Conservation (phyloP, 2,888 invertebrate species). For the Drosophila cognata region DNA sequence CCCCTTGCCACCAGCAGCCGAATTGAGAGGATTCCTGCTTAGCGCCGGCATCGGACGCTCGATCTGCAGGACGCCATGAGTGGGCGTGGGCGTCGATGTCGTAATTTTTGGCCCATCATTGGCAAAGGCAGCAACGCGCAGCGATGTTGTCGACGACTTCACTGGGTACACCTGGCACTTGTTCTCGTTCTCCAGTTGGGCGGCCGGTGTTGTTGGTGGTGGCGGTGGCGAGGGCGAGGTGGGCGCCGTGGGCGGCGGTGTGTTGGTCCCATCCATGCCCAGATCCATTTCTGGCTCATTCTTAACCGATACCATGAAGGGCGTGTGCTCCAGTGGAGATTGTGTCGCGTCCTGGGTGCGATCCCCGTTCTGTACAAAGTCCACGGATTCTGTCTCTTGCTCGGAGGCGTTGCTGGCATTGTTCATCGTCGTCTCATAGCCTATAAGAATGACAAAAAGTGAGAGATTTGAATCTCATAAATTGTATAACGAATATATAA, state of each 20-base stretch:
- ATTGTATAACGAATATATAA: neutral
- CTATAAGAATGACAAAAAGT: constrained; percentile 33
- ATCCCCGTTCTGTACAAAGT: constrained; percentile 29
- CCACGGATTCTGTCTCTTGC: constrained; percentile 57
- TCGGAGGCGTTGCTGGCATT: constrained; percentile 46
- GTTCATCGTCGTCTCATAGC: constrained; percentile 70
- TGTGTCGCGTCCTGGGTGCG: constrained; percentile 10
- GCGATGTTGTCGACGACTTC: constrained; percentile 17
- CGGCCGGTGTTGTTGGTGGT: neutral
- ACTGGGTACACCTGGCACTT: constrained; percentile 10
- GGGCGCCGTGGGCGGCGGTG: constrained; percentile 72
- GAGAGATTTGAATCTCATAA: neutral
- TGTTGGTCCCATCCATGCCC: constrained; percentile 63
- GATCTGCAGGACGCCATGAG: constrained; percentile 54
- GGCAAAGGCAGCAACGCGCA: constrained; percentile 82
- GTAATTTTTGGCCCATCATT: constrained; percentile 37
- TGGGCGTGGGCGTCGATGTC: constrained; percentile 24
- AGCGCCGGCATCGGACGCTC: constrained; percentile 64
- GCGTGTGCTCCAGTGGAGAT: constrained; percentile 52
- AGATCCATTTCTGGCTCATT: constrained; percentile 68
- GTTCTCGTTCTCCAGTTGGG: constrained; percentile 13
- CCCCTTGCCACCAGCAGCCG: constrained; percentile 19
- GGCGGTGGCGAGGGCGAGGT: constrained; percentile 60
- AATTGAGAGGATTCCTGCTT: constrained; percentile 34
- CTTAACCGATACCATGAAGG: constrained; percentile 64